A percentile compares a stretch with the other conserved stretches of the same genome.
Conservation (phyloP, 1,140 invertebrate genomes). For the Drosophila sechellia region DNA sequence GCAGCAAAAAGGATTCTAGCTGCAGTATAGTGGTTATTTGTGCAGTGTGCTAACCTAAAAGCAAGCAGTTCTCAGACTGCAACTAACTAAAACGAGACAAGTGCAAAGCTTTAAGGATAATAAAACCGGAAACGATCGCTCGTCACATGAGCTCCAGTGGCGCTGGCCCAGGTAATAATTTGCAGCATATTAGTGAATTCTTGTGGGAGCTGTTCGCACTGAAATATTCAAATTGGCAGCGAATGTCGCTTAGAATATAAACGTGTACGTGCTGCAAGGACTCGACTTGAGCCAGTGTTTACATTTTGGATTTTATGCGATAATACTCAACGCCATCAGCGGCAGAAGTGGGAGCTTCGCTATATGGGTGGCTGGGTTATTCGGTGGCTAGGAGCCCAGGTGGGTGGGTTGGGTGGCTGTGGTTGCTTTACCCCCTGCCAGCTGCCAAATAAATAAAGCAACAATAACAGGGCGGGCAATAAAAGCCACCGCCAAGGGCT, state of each 20-base stretch:
- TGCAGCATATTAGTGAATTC: constrained; percentile 43
- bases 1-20: constrained; percentile 8
- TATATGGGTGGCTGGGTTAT: background rate
- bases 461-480: constrained; percentile 73
- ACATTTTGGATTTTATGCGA: constrained; percentile 81
- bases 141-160: constrained; percentile 12
- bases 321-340: constrained; percentile 75
- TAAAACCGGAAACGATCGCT: constrained; percentile 13
- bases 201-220: constrained; percentile 22
- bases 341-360: constrained; percentile 8
- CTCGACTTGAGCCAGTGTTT: constrained; percentile 62
- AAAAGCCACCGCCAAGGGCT: constrained; percentile 72
- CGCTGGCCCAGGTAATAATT: constrained; percentile 49
- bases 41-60: constrained; percentile 29
- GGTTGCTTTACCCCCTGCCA: constrained; percentile 19
- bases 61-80: constrained; percentile 2
- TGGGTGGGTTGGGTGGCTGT: constrained; percentile 3
- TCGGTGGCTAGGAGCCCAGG: background rate
- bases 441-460: constrained; percentile 76
- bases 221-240: constrained; percentile 59
- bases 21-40: constrained; percentile 18
- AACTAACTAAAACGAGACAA: constrained; percentile 16
- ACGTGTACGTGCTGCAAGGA: constrained; percentile 63
- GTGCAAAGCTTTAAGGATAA: constrained; percentile 13
- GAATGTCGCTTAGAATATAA: constrained; percentile 58